Percentiles rank a stretch among this genome's conserved stretches.
phyloP scores from a whole-genome alignment of 1,140 invertebrate genomes.

The Cotesia typhae region DNA sequence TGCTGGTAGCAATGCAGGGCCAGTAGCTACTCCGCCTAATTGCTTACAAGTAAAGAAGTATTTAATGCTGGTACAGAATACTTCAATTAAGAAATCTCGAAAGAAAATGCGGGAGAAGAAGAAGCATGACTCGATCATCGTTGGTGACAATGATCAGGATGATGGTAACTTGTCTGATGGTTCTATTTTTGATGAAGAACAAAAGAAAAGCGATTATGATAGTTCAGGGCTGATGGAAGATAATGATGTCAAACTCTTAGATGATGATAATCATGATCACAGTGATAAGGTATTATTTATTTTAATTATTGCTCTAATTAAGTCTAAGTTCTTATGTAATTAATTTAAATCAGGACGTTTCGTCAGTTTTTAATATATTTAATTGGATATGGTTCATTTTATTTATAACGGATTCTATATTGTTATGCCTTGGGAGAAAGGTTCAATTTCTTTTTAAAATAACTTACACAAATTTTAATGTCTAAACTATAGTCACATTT shows the following conservation, averaged over 20 bases:
- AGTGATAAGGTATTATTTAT: background rate
- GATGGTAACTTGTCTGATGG: constrained; percentile 53
- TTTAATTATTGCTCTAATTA: background rate
- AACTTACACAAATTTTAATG: no score
- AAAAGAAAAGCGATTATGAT: constrained; percentile 17
- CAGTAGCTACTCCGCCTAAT: constrained; percentile 52
- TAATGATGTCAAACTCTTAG: constrained; percentile 1
- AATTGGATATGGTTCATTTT: no score
- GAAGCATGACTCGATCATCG: constrained; percentile 33
- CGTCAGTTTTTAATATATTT: no score
- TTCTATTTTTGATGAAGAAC: constrained; percentile 53
- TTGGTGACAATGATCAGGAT: no score
- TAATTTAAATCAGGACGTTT: no score
- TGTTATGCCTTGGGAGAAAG: no score
- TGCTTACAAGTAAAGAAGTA: constrained; percentile 45
- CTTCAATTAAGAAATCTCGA: constrained; percentile 57
- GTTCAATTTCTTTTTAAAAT: no score
- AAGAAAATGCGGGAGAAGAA: constrained; percentile 51
- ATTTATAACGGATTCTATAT: no score
- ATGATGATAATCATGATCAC: constrained; percentile 1
- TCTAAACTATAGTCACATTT: no score
- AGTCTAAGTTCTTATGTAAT: no score
- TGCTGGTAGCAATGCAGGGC: no score
- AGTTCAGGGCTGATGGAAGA: background rate
- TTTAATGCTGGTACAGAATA: constrained; percentile 46